phyloP scores from a whole-genome alignment of 2,113 vertebrate genomes.

The Formicarius rufipectus region DNA sequence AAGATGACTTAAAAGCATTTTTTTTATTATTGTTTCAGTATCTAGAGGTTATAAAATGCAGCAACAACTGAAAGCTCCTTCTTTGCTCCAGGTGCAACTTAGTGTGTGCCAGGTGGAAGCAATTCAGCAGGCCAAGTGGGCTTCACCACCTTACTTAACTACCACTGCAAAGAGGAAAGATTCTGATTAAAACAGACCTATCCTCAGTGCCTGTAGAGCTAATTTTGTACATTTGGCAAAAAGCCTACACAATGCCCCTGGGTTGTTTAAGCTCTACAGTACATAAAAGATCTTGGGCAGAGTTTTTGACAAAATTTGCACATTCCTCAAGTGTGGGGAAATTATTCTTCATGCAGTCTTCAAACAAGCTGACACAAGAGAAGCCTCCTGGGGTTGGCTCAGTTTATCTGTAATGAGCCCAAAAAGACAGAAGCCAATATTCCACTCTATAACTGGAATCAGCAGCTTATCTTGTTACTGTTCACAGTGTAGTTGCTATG shows the following conservation, averaged over 20 bases:
- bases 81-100: not conserved
- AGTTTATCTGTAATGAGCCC: not conserved
- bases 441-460: not conserved
- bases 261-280: not conserved
- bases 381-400: slow-evolving; percentile 11
- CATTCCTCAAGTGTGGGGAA: not conserved
- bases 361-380: slow-evolving; percentile 42
- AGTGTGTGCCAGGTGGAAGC: not conserved
- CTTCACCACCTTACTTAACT: not conserved
- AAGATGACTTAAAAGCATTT: not conserved
- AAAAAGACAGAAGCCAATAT: slow-evolving; percentile 18
- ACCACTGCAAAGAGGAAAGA: not conserved
- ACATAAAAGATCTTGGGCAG: not conserved
- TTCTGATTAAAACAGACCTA: not conserved
- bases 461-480: not conserved
- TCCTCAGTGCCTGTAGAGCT: not conserved
- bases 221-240: not conserved
- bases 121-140: not conserved
- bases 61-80: not conserved
- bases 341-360: not conserved
- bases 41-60: not conserved
- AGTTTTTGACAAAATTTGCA: not conserved
- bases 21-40: not conserved
- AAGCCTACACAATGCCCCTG: not conserved
- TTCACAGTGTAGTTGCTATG: not conserved